Evolutionary conservation across 1,140 invertebrate species (phyloP), one percentile per base, ranked within the genome.

Genomic region (Dendrolimus kikuchii): DNA sequence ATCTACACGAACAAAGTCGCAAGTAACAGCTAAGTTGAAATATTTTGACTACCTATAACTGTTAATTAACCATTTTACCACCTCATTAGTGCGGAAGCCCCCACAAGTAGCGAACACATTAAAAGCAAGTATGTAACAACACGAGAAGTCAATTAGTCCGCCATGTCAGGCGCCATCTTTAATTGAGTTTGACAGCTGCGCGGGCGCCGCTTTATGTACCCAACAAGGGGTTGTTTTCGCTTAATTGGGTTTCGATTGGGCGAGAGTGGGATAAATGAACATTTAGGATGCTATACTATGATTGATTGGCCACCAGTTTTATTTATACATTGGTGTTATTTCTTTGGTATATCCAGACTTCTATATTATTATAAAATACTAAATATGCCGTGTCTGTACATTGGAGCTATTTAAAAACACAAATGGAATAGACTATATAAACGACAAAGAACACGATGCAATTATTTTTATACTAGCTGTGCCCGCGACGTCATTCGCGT

Each of bases 111-210:
- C 56, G 61, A 46, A n/a, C 46, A 9, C 55, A 62, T 75, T 72
- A 65, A 72, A 70, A 69, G 66, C 66, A 10, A 60, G 64, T 66
- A 65, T 65, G 23, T 65, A 52, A 40, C 46, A 62, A 82, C 79
- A 82, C 72, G 75, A 78, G 77, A 82, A 82, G 68, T 82, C 79
- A 82, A 82, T 82, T 82, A 82, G 79, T 64, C 56, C 56, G 57
- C 55, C 46, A 41, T 37, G 51, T 53, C 59, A 55, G 67, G 66
- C 69, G 71, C 73, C 70, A 72, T 71, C 63, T 78, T 71, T 72
- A 77, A 78, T 81, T 83, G 76, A 66, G 55, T 49, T 45, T 46
- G 77, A 79, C 76, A 73, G 72, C 60, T 74, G 77, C 73, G 69
- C 66, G 46, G 42, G 71, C 74, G 70, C 72, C 71, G 56, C 55